A percentile compares a stretch with the other conserved stretches of the same genome.
Evolutionary conservation across 2,797 vertebrate species (phyloP).

Genomic region (Toxotes lorentzi): DNA sequence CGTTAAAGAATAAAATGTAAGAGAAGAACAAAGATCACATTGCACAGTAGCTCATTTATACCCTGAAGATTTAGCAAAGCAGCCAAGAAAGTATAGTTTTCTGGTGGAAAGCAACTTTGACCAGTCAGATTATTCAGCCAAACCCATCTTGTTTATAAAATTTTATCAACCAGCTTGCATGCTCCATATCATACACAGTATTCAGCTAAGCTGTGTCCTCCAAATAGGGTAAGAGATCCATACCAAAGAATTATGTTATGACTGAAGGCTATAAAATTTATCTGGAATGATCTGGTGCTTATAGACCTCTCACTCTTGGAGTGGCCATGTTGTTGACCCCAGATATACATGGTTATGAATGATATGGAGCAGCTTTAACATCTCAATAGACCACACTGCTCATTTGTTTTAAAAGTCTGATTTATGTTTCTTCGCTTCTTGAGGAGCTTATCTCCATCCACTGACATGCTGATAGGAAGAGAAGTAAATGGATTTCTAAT

Average conservation of each 20-base stretch:
- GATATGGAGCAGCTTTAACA: constrained; percentile 49
- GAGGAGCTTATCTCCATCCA: constrained; percentile 50
- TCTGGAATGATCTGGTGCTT: constrained; percentile 45
- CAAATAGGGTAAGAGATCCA: constrained; percentile 30
- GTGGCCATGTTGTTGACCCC: constrained; percentile 64
- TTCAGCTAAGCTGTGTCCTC: constrained; percentile 24
- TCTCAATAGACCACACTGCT: constrained; percentile 56
- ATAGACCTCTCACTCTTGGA: constrained; percentile 52
- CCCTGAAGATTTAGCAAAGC: background rate
- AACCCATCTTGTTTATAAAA: constrained; percentile 29
- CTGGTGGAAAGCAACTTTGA: background rate
- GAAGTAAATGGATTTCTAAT: constrained; percentile 52
- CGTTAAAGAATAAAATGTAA: background rate
- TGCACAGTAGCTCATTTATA: background rate
- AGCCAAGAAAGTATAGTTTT: constrained; percentile 1
- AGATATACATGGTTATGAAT: constrained; percentile 53
- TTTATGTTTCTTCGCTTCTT: constrained; percentile 44
- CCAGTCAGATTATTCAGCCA: constrained; percentile 3
- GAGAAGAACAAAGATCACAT: background rate
- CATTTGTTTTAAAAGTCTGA: constrained; percentile 58
- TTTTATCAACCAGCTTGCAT: constrained; percentile 38
- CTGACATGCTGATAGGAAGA: constrained; percentile 17
- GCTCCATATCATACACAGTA: constrained; percentile 33
- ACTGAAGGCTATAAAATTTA: constrained; percentile 52
- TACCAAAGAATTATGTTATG: constrained; percentile 43